A percentile compares a stretch with the other conserved stretches of the same genome.
phyloP scores from a whole-genome alignment of 1,140 invertebrate species.

The Brachionus manjavacas region DNA sequence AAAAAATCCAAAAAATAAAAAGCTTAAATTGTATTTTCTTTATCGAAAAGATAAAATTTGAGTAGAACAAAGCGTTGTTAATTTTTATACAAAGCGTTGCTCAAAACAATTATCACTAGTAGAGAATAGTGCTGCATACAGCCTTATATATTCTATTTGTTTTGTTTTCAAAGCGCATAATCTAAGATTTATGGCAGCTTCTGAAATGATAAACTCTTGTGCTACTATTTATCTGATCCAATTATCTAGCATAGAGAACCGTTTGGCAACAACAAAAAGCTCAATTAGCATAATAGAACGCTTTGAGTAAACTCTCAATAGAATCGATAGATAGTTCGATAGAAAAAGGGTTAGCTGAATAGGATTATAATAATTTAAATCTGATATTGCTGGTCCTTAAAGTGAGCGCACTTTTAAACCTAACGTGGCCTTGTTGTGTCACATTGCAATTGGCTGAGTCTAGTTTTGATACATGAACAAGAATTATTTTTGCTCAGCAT shows the following conservation, averaged over 20 bases:
- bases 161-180: background rate
- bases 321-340: background rate
- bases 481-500: background rate
- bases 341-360: conserved; percentile 15
- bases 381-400: background rate
- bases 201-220: background rate
- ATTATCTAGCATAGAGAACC: background rate
- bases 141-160: background rate
- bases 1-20: background rate
- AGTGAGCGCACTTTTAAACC: background rate
- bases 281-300: conserved; percentile 6
- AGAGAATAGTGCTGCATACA: background rate
- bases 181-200: background rate
- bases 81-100: background rate
- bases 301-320: background rate
- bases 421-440: background rate
- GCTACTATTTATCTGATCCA: background rate
- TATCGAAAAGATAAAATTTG: background rate
- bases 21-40: background rate
- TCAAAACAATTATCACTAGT: background rate
- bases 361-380: conserved; percentile 1
- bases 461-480: background rate
- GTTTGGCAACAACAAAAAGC: background rate
- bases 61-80: background rate
- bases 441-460: background rate